Conservation (phyloP, 2,888 invertebrate genomes). For the Mesorhabditis belari region DNA sequence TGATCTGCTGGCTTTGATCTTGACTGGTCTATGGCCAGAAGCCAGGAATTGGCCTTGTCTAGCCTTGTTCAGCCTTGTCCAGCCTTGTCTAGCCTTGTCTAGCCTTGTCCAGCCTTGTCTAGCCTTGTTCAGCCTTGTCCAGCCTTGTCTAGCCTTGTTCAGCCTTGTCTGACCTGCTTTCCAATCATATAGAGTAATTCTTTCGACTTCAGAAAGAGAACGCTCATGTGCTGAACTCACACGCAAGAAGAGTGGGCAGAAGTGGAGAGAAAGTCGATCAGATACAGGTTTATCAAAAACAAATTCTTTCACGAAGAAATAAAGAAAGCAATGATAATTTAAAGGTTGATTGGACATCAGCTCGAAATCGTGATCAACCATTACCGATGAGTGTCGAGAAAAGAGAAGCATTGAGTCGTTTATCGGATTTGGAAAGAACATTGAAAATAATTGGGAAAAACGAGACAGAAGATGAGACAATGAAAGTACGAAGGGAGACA, state of each 20-base stretch:
- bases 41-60: no score
- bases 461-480: neutral
- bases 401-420: no score
- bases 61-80: no score
- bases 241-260: slow-evolving; percentile 11
- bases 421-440: no score
- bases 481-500: slow-evolving; percentile 1
- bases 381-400: slow-evolving; percentile 6
- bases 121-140: no score
- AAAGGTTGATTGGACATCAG: slow-evolving; percentile 45
- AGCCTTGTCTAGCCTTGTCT: no score
- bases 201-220: slow-evolving; percentile 6
- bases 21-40: no score
- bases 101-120: no score
- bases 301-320: neutral
- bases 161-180: neutral
- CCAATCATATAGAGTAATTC: neutral
- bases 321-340: neutral
- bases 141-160: no score
- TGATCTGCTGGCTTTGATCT: no score
- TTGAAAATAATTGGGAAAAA: no score
- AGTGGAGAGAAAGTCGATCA: slow-evolving; percentile 34
- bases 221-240: slow-evolving; percentile 7
- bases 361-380: slow-evolving; percentile 32
- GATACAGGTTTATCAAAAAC: slow-evolving; percentile 13